Conservation (phyloP, 2,113 vertebrate species). For the Corythornis cristatus region DNA sequence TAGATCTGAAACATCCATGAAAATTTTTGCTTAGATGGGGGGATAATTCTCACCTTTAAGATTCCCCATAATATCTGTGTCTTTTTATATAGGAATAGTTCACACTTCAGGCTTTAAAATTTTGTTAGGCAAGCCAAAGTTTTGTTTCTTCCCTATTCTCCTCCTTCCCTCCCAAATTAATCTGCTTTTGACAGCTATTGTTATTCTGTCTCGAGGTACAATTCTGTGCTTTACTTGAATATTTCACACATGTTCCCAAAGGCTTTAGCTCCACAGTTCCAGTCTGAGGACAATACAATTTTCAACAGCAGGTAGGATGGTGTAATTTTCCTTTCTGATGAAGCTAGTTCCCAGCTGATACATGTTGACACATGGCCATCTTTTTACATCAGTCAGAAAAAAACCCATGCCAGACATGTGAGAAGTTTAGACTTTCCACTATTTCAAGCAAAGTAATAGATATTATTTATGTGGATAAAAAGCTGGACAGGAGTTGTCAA, state of each 20-base stretch:
- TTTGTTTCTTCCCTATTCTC: not conserved
- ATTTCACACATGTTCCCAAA: not conserved
- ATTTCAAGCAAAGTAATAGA: not conserved
- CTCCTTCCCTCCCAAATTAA: not conserved
- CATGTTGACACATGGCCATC: not conserved
- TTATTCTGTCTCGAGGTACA: not conserved
- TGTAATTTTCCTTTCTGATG: not conserved
- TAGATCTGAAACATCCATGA: not conserved
- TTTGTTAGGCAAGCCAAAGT: not conserved
- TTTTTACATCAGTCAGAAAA: not conserved
- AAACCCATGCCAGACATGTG: not conserved
- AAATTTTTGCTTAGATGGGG: not conserved
- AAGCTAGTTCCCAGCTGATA: not conserved
- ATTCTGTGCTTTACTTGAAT: not conserved
- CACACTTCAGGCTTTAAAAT: not conserved
- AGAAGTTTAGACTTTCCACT: not conserved
- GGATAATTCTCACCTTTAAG: not conserved
- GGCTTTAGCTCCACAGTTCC: not conserved
- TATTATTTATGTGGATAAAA: no score
- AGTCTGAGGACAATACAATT: not conserved
- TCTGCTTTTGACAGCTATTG: not conserved
- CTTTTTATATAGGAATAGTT: not conserved
- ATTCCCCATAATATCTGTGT: rapidly evolving
- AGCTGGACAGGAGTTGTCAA: no score
- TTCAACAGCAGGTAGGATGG: not conserved